Evolutionary conservation across 1,140 invertebrate genomes (phyloP).

Genomic region (Dinoponera quadriceps): DNA sequence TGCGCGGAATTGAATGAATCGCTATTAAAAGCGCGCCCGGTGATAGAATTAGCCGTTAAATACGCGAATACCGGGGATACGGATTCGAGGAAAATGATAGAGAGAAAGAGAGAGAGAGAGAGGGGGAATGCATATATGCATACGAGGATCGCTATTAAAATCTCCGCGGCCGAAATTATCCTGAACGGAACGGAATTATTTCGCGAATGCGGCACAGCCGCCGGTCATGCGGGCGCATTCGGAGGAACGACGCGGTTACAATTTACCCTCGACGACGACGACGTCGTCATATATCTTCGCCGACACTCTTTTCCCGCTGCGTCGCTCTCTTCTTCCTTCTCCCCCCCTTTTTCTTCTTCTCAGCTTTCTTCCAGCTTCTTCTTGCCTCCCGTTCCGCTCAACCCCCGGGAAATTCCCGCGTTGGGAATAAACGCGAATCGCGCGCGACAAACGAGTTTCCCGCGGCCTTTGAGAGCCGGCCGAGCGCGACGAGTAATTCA

Average conservation of each 20-base stretch:
- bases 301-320: conserved; percentile 19
- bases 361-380: not conserved
- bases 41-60: conserved; percentile 44
- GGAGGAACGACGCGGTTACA: conserved; percentile 39
- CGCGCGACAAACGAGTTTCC: conserved; percentile 44
- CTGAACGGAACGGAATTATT: not conserved
- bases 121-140: not conserved
- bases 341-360: not conserved
- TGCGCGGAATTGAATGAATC: conserved; percentile 40
- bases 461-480: conserved; percentile 39
- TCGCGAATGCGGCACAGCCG: conserved; percentile 16
- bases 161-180: conserved; percentile 15
- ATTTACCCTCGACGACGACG: conserved; percentile 27
- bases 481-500: conserved; percentile 47
- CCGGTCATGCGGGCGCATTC: conserved; percentile 24
- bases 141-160: conserved; percentile 20
- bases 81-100: not conserved
- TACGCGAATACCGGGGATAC: not conserved
- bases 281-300: conserved; percentile 26
- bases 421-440: conserved; percentile 38
- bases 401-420: conserved; percentile 25
- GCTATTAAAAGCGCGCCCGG: conserved; percentile 49
- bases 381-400: not conserved
- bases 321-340: conserved; percentile 32
- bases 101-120: not conserved